Evolutionary conservation across 64 coral and sea anemone genomes (phyloP).

Genomic region (Dendrophyllia cribrosa): DNA sequence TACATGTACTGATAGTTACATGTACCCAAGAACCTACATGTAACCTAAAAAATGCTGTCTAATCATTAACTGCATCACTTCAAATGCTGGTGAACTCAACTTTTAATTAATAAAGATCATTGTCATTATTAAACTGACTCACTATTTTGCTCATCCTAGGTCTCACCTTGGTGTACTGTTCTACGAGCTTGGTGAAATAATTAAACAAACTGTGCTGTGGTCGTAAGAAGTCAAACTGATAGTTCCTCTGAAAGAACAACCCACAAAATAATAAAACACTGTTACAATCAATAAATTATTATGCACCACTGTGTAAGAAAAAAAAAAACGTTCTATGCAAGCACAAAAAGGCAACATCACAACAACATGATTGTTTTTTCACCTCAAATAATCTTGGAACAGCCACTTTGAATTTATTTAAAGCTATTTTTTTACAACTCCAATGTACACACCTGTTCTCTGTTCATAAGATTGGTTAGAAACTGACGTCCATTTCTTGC

Average conservation of each 20-base stretch:
- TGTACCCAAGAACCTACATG: no score
- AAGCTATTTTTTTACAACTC: neutral
- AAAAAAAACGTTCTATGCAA: no score
- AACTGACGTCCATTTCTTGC: conserved; percentile 98
- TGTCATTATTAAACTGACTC: neutral
- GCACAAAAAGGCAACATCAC: no score
- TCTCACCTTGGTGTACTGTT: conserved; percentile 98
- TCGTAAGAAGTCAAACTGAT: conserved; percentile 97
- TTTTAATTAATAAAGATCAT: no score
- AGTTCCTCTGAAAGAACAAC: conserved; percentile 82
- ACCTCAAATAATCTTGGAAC: no score
- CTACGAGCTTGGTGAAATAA: conserved; percentile 99
- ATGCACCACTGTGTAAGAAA: no score
- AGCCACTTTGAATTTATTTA: no score
- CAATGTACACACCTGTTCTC: conserved; percentile 80
- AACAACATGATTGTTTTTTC: no score
- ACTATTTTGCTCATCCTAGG: neutral
- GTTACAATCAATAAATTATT: neutral
- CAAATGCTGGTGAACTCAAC: no score
- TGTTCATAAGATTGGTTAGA: conserved; percentile 93
- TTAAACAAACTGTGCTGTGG: conserved; percentile 99
- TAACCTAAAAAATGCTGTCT: no score
- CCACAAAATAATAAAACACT: neutral
- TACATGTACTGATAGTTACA: no score
- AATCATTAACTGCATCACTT: no score